A percentile compares a stretch with the other conserved stretches of the same genome.
phyloP scores from a whole-genome alignment of 2,113 vertebrate species.

The Chlorodrepanis virens region DNA sequence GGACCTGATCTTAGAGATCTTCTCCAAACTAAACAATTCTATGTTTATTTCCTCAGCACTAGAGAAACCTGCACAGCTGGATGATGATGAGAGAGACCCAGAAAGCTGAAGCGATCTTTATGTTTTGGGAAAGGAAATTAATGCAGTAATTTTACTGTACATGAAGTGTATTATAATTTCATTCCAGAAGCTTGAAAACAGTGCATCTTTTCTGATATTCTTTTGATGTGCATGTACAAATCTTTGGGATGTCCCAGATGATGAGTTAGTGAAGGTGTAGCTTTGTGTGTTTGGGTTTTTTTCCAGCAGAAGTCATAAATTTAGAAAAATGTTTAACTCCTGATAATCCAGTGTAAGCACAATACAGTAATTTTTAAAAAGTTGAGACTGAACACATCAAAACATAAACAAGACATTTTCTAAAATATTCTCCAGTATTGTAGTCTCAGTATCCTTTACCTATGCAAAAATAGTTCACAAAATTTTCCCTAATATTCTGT shows the following conservation, averaged over 20 bases:
- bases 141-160: not conserved
- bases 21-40: not conserved
- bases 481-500: not conserved
- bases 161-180: not conserved
- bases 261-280: not conserved
- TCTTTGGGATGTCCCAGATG: not conserved
- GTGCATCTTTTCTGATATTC: not conserved
- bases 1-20: not conserved
- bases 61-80: not conserved
- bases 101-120: not conserved
- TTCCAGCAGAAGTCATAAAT: not conserved
- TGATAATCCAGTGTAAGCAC: not conserved
- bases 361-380: not conserved
- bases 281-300: not conserved
- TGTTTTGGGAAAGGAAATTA: not conserved
- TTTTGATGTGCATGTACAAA: not conserved
- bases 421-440: not conserved
- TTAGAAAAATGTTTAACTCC: not conserved
- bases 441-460: not conserved
- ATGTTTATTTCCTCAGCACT: not conserved
- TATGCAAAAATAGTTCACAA: not conserved
- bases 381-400: not conserved
- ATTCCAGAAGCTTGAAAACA: not conserved
- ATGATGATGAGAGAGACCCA: not conserved
- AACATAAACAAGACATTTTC: not conserved